Percentiles rank a stretch among this genome's conserved stretches.
These are phyloP conservation scores for Carapus acus DNA, from an alignment of 2,797 vertebrate species.

Conservation along the genomic window DNA sequence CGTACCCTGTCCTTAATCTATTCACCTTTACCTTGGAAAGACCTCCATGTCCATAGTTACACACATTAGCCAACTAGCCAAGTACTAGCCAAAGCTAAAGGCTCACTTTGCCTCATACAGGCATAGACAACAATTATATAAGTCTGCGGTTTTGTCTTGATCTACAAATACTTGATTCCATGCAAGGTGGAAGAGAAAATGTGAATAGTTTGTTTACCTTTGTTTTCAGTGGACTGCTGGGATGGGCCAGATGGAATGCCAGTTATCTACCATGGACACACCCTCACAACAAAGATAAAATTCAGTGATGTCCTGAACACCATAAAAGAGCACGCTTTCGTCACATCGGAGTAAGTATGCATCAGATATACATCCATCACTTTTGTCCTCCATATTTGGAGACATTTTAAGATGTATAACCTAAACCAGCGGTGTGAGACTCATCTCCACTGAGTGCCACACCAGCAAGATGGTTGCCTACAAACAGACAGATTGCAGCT, in stretches of 20 bases:
- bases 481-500: no score
- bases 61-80: background rate
- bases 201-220: constrained; percentile 4
- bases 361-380: background rate
- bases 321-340: constrained; percentile 97
- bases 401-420: no score
- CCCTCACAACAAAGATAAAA: constrained; percentile 98
- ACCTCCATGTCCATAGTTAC: constrained; percentile 22
- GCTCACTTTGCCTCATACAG: background rate
- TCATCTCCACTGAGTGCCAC: no score
- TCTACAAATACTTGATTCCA: no score
- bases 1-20: constrained; percentile 9
- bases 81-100: no score
- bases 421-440: no score
- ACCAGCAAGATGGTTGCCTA: no score
- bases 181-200: no score
- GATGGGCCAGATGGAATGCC: constrained; percentile 97
- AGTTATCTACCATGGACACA: constrained; percentile 98
- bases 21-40: constrained; percentile 4
- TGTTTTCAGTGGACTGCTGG: constrained; percentile 94
- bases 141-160: background rate
- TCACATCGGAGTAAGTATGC: constrained; percentile 93
- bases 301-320: constrained; percentile 90
- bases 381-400: no score
- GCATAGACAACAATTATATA: constrained; percentile 6